These are phyloP conservation scores for Prionchulus punctatus DNA, from an alignment of 2,888 invertebrate genomes.

Conservation along the genomic window DNA sequence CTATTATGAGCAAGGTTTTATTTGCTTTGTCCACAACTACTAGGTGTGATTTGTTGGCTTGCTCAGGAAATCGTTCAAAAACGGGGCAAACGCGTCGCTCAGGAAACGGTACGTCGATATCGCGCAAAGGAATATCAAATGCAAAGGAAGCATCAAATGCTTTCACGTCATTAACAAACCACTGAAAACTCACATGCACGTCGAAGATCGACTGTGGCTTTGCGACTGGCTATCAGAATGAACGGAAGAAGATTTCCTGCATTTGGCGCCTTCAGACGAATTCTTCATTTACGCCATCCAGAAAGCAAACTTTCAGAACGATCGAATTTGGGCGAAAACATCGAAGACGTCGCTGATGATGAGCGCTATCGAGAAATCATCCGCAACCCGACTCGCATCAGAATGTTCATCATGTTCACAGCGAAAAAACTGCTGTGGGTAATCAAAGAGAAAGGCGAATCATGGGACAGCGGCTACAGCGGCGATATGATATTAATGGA, in stretches of 20 bases:
- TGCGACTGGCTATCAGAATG: background rate
- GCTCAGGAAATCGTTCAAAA: no score
- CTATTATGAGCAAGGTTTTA: no score
- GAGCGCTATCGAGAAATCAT: background rate
- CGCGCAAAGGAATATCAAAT: no score
- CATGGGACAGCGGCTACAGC: background rate
- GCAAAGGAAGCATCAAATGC: no score
- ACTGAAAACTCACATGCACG: background rate
- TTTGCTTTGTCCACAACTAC: no score
- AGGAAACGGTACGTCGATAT: no score
- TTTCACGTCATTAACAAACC: background rate
- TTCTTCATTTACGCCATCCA: background rate
- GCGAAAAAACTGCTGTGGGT: background rate
- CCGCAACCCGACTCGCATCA: background rate
- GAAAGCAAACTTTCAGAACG: no score
- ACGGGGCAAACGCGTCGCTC: no score
- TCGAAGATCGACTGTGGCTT: background rate
- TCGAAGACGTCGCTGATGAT: no score
- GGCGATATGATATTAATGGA: background rate
- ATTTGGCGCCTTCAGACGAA: background rate
- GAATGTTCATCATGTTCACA: background rate
- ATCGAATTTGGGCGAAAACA: background rate
- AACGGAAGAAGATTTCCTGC: background rate
- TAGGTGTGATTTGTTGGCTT: no score
- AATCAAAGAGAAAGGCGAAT: background rate